phyloP scores from a whole-genome alignment of 2,888 invertebrate genomes.

The Lasius fuliginosus region DNA sequence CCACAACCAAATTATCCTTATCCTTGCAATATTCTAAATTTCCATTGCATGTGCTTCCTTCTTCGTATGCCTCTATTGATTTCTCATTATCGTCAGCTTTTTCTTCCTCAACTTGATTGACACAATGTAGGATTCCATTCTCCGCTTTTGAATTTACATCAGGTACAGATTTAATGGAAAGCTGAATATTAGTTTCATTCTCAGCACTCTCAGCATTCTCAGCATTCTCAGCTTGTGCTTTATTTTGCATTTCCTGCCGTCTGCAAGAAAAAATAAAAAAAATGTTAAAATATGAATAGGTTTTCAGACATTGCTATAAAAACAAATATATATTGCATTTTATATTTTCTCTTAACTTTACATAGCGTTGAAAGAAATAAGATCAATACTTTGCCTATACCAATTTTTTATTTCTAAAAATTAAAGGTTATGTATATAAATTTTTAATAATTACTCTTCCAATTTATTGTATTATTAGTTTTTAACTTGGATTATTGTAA shows the following conservation, averaged over 20 bases:
- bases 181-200: neutral
- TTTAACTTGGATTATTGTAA: too few relatives aligned
- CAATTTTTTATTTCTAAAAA: neutral
- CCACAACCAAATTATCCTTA: neutral
- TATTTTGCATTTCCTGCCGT: neutral
- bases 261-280: neutral
- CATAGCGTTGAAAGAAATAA: neutral
- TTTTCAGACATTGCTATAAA: neutral
- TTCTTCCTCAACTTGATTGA: neutral
- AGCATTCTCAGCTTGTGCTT: neutral
- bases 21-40: neutral
- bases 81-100: neutral
- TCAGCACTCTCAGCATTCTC: neutral
- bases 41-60: neutral
- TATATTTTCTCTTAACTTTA: neutral
- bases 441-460: too few relatives aligned
- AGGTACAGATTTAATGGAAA: neutral
- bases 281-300: neutral
- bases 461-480: too few relatives aligned
- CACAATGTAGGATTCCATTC: neutral
- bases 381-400: neutral
- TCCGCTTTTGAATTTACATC: neutral
- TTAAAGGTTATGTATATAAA: neutral
- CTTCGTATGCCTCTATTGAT: neutral
- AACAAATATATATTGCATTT: neutral